Conservation (phyloP, 1,140 invertebrate genomes). For the Neodiprion pinetum region DNA sequence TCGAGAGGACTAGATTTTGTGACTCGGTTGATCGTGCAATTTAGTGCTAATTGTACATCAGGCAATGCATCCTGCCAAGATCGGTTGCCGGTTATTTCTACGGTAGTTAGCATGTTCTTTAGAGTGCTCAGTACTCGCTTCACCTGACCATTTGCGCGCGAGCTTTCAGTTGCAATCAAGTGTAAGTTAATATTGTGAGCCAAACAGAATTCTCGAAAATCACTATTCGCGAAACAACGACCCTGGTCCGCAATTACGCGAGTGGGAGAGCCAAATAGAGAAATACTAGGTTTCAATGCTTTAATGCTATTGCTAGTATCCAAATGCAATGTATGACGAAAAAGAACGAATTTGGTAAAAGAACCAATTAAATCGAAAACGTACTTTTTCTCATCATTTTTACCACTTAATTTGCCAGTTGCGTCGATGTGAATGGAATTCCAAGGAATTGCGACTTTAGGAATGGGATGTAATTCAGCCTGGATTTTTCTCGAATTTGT, state of each 20-base stretch:
- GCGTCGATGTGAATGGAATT: conserved; percentile 32
- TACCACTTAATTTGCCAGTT: conserved; percentile 32
- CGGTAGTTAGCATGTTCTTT: conserved; percentile 40
- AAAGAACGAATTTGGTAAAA: conserved; percentile 37
- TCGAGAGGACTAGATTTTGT: conserved; percentile 41
- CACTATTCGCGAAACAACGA: conserved; percentile 38
- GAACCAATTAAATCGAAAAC: conserved; percentile 47
- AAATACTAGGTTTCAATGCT: conserved; percentile 15
- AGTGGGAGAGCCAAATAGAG: conserved; percentile 38
- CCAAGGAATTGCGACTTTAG: too few species aligned
- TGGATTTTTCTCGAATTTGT: conserved; percentile 29
- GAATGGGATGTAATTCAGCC: conserved; percentile 36
- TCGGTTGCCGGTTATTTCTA: conserved; percentile 30
- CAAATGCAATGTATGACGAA: background rate
- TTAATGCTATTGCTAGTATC: background rate
- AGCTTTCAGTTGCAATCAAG: conserved; percentile 23
- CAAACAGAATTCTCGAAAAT: conserved; percentile 40
- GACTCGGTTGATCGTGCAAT: conserved; percentile 40
- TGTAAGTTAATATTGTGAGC: conserved; percentile 27
- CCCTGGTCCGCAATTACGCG: conserved; percentile 43
- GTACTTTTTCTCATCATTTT: conserved; percentile 32
- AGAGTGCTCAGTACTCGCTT: conserved; percentile 41
- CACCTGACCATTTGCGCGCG: conserved; percentile 34
- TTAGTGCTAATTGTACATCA: conserved; percentile 46
- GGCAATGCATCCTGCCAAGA: conserved; percentile 46